phyloP scores from a whole-genome alignment of 2,113 vertebrate genomes.

The Sorex fumeus region DNA sequence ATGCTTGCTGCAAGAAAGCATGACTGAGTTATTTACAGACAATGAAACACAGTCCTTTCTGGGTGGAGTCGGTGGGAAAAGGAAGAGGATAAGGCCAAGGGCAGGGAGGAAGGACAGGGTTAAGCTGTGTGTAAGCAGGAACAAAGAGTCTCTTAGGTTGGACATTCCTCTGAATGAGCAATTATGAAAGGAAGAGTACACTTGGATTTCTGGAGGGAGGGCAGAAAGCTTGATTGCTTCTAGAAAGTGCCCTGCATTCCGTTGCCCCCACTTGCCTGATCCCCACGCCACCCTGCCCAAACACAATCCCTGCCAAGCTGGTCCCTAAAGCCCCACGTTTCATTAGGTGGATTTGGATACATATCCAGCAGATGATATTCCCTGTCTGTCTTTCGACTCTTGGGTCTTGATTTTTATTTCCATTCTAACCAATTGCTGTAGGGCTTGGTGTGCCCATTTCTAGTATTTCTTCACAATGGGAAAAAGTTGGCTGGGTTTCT shows the following conservation, averaged over 20 bases:
- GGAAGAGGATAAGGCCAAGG: constrained; percentile 19
- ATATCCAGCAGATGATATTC: constrained; percentile 23
- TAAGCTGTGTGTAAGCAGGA: background rate
- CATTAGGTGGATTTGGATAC: constrained; percentile 46
- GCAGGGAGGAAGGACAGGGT: background rate
- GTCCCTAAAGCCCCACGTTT: background rate
- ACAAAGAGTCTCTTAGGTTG: background rate
- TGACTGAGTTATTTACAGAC: constrained; percentile 30
- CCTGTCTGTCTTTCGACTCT: constrained; percentile 5
- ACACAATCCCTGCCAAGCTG: background rate
- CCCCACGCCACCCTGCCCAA: no score
- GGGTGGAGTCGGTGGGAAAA: constrained; percentile 44
- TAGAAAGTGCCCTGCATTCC: background rate
- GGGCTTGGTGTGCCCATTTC: constrained; percentile 43
- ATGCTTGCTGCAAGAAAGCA: constrained; percentile 51
- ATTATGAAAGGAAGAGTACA: background rate
- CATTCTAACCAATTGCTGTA: constrained; percentile 23
- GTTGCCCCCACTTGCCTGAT: no score
- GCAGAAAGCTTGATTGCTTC: background rate
- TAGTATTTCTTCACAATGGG: constrained; percentile 63
- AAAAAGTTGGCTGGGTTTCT: constrained; percentile 59
- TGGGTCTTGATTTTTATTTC: constrained; percentile 17
- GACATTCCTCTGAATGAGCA: background rate
- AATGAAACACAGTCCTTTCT: constrained; percentile 43
- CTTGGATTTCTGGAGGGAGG: background rate